These are phyloP conservation scores for Aegypius monachus DNA, from an alignment of 2,113 vertebrate genomes.

Conservation along the genomic window DNA sequence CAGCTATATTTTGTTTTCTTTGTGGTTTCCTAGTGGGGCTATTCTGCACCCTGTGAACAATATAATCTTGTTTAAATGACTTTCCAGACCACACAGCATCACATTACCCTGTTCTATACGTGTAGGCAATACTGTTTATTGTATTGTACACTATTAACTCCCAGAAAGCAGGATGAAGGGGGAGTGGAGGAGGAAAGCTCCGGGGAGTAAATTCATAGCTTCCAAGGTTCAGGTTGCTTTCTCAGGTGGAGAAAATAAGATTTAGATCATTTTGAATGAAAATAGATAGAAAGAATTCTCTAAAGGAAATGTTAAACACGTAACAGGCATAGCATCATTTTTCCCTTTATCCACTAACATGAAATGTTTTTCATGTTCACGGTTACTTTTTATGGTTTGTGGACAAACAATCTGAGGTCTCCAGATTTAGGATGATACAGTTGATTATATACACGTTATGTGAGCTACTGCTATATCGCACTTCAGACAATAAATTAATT, in stretches of 20 bases:
- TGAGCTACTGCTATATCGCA: background rate
- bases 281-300: background rate
- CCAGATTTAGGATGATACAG: background rate
- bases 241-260: background rate
- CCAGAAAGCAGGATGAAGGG: background rate
- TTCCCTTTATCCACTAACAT: background rate
- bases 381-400: background rate
- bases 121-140: background rate
- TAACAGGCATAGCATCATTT: background rate
- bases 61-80: conserved; percentile 42
- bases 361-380: background rate
- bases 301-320: background rate
- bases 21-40: background rate
- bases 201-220: background rate
- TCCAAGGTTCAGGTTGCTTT: background rate
- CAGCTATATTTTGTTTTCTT: background rate
- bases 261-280: background rate
- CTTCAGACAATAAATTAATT: background rate
- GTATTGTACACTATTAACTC: background rate
- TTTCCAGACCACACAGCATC: conserved; percentile 56
- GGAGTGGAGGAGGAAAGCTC: background rate
- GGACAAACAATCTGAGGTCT: background rate
- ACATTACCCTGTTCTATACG: background rate
- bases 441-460: background rate
- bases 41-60: background rate